These are phyloP conservation scores for Mythimna impura DNA, from an alignment of 2,888 invertebrate species.

Conservation along the genomic window DNA sequence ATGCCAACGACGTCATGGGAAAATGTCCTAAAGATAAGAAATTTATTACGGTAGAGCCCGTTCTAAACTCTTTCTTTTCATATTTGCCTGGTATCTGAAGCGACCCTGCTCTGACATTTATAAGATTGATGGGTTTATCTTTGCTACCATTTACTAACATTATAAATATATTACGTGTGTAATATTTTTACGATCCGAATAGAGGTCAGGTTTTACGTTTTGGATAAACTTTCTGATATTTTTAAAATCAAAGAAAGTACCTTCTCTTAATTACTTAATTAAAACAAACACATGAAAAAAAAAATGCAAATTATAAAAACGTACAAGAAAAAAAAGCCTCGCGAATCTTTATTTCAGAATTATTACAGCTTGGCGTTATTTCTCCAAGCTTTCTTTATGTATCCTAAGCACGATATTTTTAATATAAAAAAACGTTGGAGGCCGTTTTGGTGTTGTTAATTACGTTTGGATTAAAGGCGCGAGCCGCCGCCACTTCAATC, in stretches of 20 bases:
- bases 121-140: constrained; percentile 54
- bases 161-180: not conserved
- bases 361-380: constrained; percentile 12
- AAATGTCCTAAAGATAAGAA: constrained; percentile 57
- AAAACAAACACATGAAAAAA: not conserved
- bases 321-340: constrained; percentile 6
- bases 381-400: constrained; percentile 29
- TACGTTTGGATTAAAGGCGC: constrained; percentile 44
- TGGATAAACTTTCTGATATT: not conserved
- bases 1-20: constrained; percentile 16
- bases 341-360: constrained; percentile 17
- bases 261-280: not conserved
- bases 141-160: constrained; percentile 24
- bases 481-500: constrained; percentile 29
- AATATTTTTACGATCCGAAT: constrained; percentile 24
- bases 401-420: constrained; percentile 26
- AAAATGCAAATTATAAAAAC: constrained; percentile 8
- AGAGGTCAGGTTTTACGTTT: constrained; percentile 1
- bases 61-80: constrained; percentile 48
- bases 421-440: constrained; percentile 36
- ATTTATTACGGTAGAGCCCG: constrained; percentile 46
- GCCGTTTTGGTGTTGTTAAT: constrained; percentile 37
- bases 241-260: constrained; percentile 6
- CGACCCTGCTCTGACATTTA: constrained; percentile 44
- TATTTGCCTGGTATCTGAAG: constrained; percentile 50